phyloP scores from a whole-genome alignment of 2,797 vertebrate species.

The Enteromius paludinosus region DNA sequence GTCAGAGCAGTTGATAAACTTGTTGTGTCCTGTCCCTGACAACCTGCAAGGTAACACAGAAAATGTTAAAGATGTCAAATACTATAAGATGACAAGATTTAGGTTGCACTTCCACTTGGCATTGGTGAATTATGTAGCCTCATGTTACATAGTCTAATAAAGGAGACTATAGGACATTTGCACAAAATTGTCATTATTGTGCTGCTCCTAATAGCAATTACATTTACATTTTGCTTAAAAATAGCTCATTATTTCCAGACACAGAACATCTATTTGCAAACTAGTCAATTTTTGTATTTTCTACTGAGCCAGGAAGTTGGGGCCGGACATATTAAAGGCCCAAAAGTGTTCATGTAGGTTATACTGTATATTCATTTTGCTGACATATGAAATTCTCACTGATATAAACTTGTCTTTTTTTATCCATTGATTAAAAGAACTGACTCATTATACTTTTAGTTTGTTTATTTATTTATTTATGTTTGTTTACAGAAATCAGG shows the following conservation, averaged over 20 bases:
- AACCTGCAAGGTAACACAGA: constrained; percentile 29
- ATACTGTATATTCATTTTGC: not conserved
- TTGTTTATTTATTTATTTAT: not conserved
- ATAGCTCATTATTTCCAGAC: not conserved
- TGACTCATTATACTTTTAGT: not conserved
- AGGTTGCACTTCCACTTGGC: not conserved
- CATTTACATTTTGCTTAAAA: not conserved
- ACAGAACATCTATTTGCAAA: not conserved
- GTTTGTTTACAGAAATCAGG: not conserved
- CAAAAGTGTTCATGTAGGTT: not conserved
- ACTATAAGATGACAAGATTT: not conserved
- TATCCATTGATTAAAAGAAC: not conserved
- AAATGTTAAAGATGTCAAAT: not conserved
- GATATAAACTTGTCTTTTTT: not conserved
- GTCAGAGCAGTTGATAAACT: not conserved
- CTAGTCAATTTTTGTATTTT: not conserved
- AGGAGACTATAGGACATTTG: not conserved
- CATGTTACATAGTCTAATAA: not conserved
- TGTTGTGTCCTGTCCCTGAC: not conserved
- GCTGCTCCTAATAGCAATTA: not conserved
- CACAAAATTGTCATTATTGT: not conserved
- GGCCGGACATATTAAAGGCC: not conserved
- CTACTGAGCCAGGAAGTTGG: not conserved
- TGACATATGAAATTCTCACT: not conserved
- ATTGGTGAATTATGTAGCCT: not conserved